A percentile compares a stretch with the other conserved stretches of the same genome.
phyloP scores from a whole-genome alignment of 2,888 invertebrate genomes.

The Bombyx huttoni region DNA sequence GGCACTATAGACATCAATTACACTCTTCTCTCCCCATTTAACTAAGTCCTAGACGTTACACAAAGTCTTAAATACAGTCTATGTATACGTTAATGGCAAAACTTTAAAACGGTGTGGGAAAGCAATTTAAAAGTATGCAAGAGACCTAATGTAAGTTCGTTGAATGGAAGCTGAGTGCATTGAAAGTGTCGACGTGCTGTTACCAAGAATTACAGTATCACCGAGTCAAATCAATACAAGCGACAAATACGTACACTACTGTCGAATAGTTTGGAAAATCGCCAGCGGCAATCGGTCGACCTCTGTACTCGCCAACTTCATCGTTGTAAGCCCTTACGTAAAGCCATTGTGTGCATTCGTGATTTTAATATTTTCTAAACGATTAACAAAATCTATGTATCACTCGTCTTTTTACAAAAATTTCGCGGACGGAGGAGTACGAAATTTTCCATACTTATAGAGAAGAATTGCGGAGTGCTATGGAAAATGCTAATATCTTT shows the following conservation, averaged over 20 bases:
- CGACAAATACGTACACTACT: conserved; percentile 33
- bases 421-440: too few species aligned
- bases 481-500: too few species aligned
- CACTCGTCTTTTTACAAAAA: too few species aligned
- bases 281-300: conserved; percentile 50
- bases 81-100: not conserved
- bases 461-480: too few species aligned
- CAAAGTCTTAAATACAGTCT: not conserved
- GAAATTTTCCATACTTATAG: too few species aligned
- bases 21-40: not conserved
- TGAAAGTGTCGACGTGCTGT: conserved; percentile 5
- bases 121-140: not conserved
- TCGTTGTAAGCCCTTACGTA: conserved; percentile 13
- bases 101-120: not conserved
- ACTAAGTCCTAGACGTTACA: not conserved
- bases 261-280: conserved; percentile 41
- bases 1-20: not conserved
- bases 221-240: conserved; percentile 57
- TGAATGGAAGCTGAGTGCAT: not conserved
- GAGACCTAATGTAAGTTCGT: not conserved
- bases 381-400: too few species aligned
- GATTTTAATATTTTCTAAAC: not conserved
- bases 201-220: conserved; percentile 39
- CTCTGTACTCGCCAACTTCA: conserved; percentile 30
- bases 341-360: not conserved